Evolutionary conservation across 2,888 invertebrate genomes (phyloP), one percentile per base, ranked within the genome.

Genomic region (Athalia rosae): DNA sequence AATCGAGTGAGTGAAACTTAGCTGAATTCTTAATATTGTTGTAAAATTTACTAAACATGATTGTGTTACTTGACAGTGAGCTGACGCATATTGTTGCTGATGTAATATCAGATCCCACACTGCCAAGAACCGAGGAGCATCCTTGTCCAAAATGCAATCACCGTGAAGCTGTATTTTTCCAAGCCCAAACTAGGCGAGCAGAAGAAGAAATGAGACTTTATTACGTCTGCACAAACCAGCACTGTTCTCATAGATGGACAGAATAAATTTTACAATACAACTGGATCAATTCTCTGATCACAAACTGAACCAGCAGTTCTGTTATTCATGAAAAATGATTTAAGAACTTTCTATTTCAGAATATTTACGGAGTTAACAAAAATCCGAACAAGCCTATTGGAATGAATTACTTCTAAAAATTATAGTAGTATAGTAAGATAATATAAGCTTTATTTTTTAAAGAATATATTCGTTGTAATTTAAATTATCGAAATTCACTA

Each of bases 191-290:
- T 0, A 92, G 98, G 80, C 93, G 98, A 84, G 99, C 99, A 86
- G 99, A 99, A 93, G 98, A 99, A 89, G 98, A 98, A 90, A 99
- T 99, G 99, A 94, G 98, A 90, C 92, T 99, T 62, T 99, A 99
- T 90, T 99, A 99, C 87, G 99, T 99, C 3, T 99, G 99, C 89
- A 98, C 98, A 0, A 96, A 95, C 90, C 93, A 93, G 77, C 95
- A 96, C 88, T 99, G 99, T 90, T 95, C 96, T 79, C 98, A 99
- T 90, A 93, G 98, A 83, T 99, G 98, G 98, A 99, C 98, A 78
- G 99, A 99, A 92, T 98, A 90, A 90, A 78, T 66, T 67, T 50
- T n/a, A 13, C 4, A 4, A 53, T 53, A 47, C 13, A 15, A 69
- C 48, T 7, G 15, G 50, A 28, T 48, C 28, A 9, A 28, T 66